These are phyloP conservation scores for Thecocarcelia acutangulata DNA, from an alignment of 2,888 invertebrate genomes.

Conservation along the genomic window DNA sequence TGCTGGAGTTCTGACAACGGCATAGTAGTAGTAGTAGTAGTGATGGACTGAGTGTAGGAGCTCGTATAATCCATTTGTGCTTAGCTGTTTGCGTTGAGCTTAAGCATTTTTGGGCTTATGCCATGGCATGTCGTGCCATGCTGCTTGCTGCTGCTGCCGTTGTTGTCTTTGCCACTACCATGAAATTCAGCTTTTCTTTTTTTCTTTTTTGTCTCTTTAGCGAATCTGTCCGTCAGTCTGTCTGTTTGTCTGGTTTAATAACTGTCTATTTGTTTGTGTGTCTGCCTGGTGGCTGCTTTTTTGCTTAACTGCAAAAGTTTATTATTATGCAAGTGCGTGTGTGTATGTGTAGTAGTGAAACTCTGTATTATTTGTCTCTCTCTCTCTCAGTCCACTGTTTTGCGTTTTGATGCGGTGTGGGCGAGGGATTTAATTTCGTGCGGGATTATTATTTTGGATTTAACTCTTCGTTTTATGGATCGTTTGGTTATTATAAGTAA, in stretches of 20 bases:
- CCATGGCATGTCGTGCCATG: slow-evolving; percentile 20
- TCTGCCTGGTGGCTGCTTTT: slow-evolving; percentile 35
- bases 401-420: slow-evolving; percentile 73
- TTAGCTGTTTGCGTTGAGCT: slow-evolving; percentile 67
- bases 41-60: slow-evolving; percentile 68
- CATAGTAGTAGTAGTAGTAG: not conserved
- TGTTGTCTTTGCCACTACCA: slow-evolving; percentile 26
- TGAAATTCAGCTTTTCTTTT: slow-evolving; percentile 23
- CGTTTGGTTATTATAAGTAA: slow-evolving; percentile 74
- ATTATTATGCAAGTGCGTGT: slow-evolving; percentile 1
- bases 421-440: slow-evolving; percentile 81
- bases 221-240: slow-evolving; percentile 28
- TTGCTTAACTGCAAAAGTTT: slow-evolving; percentile 43
- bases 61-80: slow-evolving; percentile 68
- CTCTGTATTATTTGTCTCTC: slow-evolving; percentile 32
- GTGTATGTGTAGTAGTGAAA: slow-evolving; percentile 36
- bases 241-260: slow-evolving; percentile 28
- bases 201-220: slow-evolving; percentile 16
- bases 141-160: slow-evolving; percentile 52
- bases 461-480: slow-evolving; percentile 81
- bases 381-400: slow-evolving; percentile 1
- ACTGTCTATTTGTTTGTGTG: slow-evolving; percentile 43
- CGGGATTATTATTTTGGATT: slow-evolving; percentile 81
- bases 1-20: slow-evolving; percentile 45
- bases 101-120: slow-evolving; percentile 65